Base-by-base conservation (phyloP, 2,888 invertebrate genomes). In the Tryphoninae sp. region DNA sequence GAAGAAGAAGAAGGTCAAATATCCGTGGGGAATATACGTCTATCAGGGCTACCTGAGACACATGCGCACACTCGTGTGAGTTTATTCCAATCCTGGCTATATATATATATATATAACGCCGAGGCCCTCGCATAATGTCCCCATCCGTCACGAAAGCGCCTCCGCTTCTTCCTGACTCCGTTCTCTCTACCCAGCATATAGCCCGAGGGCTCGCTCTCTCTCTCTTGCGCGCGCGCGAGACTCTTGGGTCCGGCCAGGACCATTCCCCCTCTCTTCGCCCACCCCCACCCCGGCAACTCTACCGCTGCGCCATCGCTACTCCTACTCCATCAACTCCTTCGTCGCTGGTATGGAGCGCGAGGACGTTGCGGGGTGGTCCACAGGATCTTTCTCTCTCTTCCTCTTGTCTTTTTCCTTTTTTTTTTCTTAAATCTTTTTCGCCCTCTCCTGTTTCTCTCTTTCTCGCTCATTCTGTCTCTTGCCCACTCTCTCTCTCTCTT, bases 61-160 rank as follows among this genome's bases (percentile, higher is more conserved):
- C 22, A 58, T 40, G 19, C 33, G 49, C 72, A 69, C 64, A 59
- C 53, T 82, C 81, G 83, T 33, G 33, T 6, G 33, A 86, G 84
- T 86, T 84, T 82, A 84, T 84, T 87, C 83, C 82, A 87, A 86
- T 84, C 85, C 33, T 6, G 33, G 6, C 33, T 33, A 33, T 33
- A 33, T 33, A 33, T 6, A 33, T 33, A 77, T 16, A 75, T 82
- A 86, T 87, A 87, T 89, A 88, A 86, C 87, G 81, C 84, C 82
- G 55, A 19, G 69, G 78, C 62, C 74, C 84, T 69, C 84, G 88
- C 83, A 87, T 89, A 89, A 89, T 89, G 89, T 88, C 81, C 86
- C 85, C 89, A 89, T 89, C 86, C 86, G 89, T 89, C 89, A 89
- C 82, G 76, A 85, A 85, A 81, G 74, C 86, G 86, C 86, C 81